Conservation (phyloP, 2,113 vertebrate species). For the Lipotes vexillifer region DNA sequence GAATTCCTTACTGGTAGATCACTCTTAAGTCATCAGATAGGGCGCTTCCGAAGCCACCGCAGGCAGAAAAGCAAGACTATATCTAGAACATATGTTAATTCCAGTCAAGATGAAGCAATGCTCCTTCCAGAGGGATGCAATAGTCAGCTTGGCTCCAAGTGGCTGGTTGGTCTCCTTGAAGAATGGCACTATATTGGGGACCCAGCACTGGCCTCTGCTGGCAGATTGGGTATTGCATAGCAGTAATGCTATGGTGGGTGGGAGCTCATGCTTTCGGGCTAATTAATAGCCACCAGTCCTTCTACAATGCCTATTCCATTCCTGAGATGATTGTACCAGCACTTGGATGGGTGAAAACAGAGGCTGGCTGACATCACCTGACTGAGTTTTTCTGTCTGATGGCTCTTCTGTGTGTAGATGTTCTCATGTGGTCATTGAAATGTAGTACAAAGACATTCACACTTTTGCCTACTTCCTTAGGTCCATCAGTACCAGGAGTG, state of each 20-base stretch:
- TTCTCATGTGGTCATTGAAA: not conserved
- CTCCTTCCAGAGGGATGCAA: not conserved
- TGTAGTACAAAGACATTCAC: not conserved
- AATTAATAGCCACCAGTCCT: not conserved
- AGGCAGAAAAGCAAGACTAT: not conserved
- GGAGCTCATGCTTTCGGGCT: not conserved
- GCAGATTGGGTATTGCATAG: not conserved
- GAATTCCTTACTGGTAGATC: not conserved
- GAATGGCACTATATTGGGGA: not conserved
- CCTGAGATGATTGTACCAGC: not conserved
- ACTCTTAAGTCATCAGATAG: not conserved
- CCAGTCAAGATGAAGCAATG: not conserved
- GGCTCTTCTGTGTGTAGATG: not conserved
- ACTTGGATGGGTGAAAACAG: not conserved
- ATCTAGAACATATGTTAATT: not conserved
- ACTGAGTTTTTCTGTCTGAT: not conserved
- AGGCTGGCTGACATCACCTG: not conserved
- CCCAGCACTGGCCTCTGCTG: not conserved
- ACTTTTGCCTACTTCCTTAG: not conserved
- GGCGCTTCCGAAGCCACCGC: not conserved
- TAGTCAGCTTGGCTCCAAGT: not conserved
- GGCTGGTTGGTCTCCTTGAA: not conserved
- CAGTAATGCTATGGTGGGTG: not conserved
- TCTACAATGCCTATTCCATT: not conserved
- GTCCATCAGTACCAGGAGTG: not conserved